phyloP scores from a whole-genome alignment of 2,888 invertebrate species.

The Craniophora ligustri region DNA sequence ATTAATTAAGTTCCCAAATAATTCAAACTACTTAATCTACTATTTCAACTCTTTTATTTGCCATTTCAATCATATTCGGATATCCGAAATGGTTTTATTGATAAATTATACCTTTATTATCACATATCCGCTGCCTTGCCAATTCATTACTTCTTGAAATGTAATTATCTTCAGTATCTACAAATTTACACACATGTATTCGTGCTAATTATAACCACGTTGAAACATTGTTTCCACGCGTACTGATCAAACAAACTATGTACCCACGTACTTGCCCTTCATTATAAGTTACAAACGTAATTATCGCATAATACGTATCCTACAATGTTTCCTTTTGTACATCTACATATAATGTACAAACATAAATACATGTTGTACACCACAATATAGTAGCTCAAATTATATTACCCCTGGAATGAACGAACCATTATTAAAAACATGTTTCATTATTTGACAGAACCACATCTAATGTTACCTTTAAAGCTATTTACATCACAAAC shows the following conservation, averaged over 20 bases:
- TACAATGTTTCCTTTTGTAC: conserved; percentile 39
- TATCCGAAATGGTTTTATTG: no score
- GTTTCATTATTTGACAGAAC: conserved; percentile 51
- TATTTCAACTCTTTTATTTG: no score
- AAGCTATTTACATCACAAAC: conserved; percentile 58
- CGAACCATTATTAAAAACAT: conserved; percentile 45
- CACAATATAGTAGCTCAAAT: conserved; percentile 40
- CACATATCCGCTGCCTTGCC: no score
- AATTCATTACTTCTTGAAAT: conserved; percentile 5
- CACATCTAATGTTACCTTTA: conserved; percentile 54
- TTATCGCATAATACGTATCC: conserved; percentile 36
- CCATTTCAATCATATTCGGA: no score
- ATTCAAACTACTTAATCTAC: no score
- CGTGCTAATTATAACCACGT: conserved; percentile 33
- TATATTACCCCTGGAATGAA: conserved; percentile 40
- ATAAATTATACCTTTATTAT: no score
- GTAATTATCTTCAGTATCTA: conserved; percentile 21
- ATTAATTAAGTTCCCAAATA: no score
- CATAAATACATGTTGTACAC: conserved; percentile 35
- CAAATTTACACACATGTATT: conserved; percentile 24
- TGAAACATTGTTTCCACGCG: conserved; percentile 43
- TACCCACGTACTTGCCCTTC: conserved; percentile 21
- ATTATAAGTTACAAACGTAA: conserved; percentile 37
- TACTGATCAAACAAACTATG: conserved; percentile 43
- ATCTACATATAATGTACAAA: conserved; percentile 35